Evolutionary conservation across 2,113 vertebrate genomes (phyloP), one percentile per base, ranked within the genome.

Genomic region (Atherinomorus stipes): DNA sequence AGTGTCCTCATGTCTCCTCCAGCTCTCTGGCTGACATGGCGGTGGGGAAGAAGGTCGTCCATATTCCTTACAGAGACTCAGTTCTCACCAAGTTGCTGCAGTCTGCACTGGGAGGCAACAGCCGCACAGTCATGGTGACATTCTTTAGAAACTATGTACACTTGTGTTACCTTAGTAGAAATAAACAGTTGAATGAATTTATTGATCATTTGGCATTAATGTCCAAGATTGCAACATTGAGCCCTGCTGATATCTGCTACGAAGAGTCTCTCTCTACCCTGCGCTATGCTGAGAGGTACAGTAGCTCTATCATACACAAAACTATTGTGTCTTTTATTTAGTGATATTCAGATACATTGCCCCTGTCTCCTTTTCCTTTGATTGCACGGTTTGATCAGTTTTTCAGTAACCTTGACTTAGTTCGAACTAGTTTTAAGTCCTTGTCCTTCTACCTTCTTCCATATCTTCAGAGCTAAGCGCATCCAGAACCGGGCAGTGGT

Each of bases 21-120:
- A 97, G 96, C 40, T 89, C 94, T 51, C 92, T 97, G 11, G 95
- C 96, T 23, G 95, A 96, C 12, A 90, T 91, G 13, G 93, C 95
- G 0, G 72, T 90, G 66, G 96, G 95, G 44, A 96, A 86, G 90
- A 96, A 86, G 71, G 91, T 92, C 0, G 66, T 95, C 15, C 95
- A 96, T 12, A 75, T 97, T 47, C 96, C 96, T 2, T 97, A 97
- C 83, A 90, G 96, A 84, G 95, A 95, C 84, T 97, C 96, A 0
- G 87, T 96, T 22, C 94, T 98, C 26, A 97, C 96, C 69, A 96
- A 96, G 85, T 89, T 96, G 76, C 94, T 96, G 68, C 96, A 95
- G 87, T 94, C 95, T 8, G 96, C 96, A 0, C 88, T 96, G 74
- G 96, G 95, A 2, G 95, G 96, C 11, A 97, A 96, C 88, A 97